phyloP scores from a whole-genome alignment of 2,113 vertebrate species.

The Trachemys scripta region DNA sequence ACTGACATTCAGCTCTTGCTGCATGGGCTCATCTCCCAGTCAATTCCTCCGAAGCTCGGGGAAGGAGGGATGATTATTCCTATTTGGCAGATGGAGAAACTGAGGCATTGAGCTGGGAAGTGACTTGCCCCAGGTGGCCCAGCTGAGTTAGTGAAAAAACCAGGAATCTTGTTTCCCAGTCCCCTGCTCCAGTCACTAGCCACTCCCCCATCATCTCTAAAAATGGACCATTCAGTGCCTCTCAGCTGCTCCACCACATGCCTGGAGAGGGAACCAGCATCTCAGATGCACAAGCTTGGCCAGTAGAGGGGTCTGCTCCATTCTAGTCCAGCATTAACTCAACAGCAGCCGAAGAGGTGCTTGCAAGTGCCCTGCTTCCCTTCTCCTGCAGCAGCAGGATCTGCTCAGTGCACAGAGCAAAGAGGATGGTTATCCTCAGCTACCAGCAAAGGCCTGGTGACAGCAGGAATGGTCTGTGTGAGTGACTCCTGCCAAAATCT shows the following conservation, averaged over 20 bases:
- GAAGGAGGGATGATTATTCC: not conserved
- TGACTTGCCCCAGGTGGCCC: not conserved
- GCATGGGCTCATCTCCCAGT: not conserved
- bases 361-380: not conserved
- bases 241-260: not conserved
- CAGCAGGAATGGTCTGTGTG: not conserved
- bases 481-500: not conserved
- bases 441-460: not conserved
- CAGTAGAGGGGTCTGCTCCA: not conserved
- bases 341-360: not conserved
- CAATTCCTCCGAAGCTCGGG: not conserved
- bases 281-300: not conserved
- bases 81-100: not conserved
- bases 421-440: not conserved
- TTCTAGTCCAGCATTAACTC: not conserved
- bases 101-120: not conserved
- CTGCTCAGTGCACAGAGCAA: not conserved
- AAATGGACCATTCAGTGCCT: not conserved
- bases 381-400: not conserved
- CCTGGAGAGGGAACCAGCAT: not conserved
- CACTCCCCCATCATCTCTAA: not conserved
- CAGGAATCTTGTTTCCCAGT: not conserved
- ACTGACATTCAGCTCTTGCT: not conserved
- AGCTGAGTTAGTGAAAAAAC: not conserved
- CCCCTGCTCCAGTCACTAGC: not conserved